Percentiles rank a stretch among this genome's conserved stretches.
phyloP scores from a whole-genome alignment of 1,140 invertebrate genomes.

The Pachypeltis micranthus region DNA sequence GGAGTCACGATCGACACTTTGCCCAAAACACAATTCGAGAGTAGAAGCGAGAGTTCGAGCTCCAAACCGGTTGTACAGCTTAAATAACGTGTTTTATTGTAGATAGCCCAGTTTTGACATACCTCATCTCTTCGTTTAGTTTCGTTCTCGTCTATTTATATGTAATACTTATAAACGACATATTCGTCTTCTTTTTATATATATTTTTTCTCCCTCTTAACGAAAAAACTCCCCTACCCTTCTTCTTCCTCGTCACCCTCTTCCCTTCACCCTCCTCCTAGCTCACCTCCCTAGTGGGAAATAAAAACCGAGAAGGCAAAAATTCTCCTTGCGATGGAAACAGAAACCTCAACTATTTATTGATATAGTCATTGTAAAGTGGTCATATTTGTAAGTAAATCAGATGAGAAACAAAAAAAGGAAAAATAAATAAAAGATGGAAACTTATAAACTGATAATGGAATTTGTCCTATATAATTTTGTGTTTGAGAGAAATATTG shows the following conservation, averaged over 20 bases:
- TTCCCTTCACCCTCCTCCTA: background rate
- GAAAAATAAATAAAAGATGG: background rate
- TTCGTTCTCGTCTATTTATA: constrained; percentile 13
- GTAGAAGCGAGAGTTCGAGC: too few relatives aligned
- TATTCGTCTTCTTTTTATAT: background rate
- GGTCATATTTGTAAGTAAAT: constrained; percentile 24
- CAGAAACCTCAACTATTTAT: constrained; percentile 19
- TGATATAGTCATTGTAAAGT: constrained; percentile 26
- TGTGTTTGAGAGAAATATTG: constrained; percentile 25
- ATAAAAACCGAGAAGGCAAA: too few relatives aligned
- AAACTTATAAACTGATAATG: constrained; percentile 22
- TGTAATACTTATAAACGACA: background rate
- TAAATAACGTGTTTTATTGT: constrained; percentile 9
- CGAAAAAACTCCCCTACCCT: too few relatives aligned
- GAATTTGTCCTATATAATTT: constrained; percentile 26
- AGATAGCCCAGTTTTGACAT: constrained; percentile 16
- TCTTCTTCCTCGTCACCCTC: background rate
- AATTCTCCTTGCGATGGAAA: too few relatives aligned
- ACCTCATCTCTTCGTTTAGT: constrained; percentile 15
- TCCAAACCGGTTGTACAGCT: background rate
- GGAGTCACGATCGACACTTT: too few relatives aligned
- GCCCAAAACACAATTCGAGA: too few relatives aligned
- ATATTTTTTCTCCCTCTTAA: background rate
- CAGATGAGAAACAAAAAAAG: too few relatives aligned
- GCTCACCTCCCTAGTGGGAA: too few relatives aligned